phyloP scores from a whole-genome alignment of 2,797 vertebrate genomes.

The Nothura maculosa region DNA sequence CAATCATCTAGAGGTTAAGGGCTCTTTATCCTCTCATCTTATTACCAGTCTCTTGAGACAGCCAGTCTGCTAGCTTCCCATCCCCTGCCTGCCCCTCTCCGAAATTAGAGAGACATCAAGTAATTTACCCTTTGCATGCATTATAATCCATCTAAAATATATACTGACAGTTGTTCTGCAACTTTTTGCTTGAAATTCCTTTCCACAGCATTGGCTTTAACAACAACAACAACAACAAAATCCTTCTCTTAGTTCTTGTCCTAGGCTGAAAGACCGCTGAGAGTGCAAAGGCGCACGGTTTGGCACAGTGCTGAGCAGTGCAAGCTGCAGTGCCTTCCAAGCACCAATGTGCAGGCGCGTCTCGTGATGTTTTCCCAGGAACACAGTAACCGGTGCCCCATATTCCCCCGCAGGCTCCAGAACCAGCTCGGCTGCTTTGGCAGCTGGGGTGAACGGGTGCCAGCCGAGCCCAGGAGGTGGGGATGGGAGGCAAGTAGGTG shows the following conservation, averaged over 20 bases:
- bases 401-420: conserved; percentile 41
- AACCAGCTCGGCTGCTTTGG: conserved; percentile 31
- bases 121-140: not conserved
- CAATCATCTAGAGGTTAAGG: not conserved
- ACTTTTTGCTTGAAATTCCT: not conserved
- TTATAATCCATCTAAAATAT: not conserved
- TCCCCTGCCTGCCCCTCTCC: not conserved
- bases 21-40: not conserved
- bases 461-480: conserved; percentile 30
- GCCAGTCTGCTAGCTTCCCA: not conserved
- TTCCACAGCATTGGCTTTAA: not conserved
- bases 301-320: not conserved
- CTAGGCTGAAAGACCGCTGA: not conserved
- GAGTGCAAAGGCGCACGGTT: not conserved
- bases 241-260: not conserved
- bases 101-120: not conserved
- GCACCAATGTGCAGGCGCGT: not conserved
- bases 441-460: conserved; percentile 29
- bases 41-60: not conserved
- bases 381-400: not conserved
- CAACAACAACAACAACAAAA: not conserved
- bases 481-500: conserved; percentile 20
- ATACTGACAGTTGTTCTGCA: not conserved
- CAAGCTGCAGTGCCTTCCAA: not conserved
- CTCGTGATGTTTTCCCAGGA: not conserved